These are phyloP conservation scores for Graphium colonna DNA, from an alignment of 2,888 invertebrate genomes.

Conservation along the genomic window DNA sequence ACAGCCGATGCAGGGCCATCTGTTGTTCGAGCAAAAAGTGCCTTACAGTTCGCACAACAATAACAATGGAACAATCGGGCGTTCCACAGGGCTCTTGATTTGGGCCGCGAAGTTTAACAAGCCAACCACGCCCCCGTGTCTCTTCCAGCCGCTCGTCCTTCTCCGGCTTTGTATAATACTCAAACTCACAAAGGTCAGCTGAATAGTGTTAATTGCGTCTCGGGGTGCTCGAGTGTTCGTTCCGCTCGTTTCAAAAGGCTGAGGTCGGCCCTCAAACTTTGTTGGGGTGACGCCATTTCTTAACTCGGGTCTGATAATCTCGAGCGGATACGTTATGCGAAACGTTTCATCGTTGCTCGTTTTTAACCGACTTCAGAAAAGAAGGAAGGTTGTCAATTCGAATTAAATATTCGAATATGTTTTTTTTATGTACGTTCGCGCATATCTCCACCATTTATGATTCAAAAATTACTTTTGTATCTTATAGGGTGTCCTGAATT, in stretches of 20 bases:
- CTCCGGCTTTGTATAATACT: slow-evolving; percentile 35
- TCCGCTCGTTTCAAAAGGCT: slow-evolving; percentile 1
- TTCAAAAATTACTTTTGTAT: too few species aligned
- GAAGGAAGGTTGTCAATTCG: too few species aligned
- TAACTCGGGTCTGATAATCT: not conserved
- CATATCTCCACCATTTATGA: too few species aligned
- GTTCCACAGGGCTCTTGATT: slow-evolving; percentile 45
- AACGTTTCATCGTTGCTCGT: not conserved
- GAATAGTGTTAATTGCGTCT: slow-evolving; percentile 17
- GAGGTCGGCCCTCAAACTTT: not conserved
- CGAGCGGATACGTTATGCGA: too few species aligned
- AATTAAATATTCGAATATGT: too few species aligned
- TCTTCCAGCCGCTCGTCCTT: slow-evolving; percentile 49
- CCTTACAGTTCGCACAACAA: slow-evolving; percentile 69
- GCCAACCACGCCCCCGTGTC: slow-evolving; percentile 45
- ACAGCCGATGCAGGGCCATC: slow-evolving; percentile 47
- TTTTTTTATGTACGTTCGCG: too few species aligned
- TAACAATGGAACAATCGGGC: slow-evolving; percentile 48
- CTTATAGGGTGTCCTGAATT: too few species aligned
- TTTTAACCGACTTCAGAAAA: too few species aligned
- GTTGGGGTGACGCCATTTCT: not conserved
- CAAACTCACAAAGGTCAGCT: slow-evolving; percentile 3
- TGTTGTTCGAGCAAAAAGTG: slow-evolving; percentile 73
- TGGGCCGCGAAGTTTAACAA: slow-evolving; percentile 40
- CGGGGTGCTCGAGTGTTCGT: not conserved